phyloP scores from a whole-genome alignment of 1,140 invertebrate species.

The Diachasma alloeum region DNA sequence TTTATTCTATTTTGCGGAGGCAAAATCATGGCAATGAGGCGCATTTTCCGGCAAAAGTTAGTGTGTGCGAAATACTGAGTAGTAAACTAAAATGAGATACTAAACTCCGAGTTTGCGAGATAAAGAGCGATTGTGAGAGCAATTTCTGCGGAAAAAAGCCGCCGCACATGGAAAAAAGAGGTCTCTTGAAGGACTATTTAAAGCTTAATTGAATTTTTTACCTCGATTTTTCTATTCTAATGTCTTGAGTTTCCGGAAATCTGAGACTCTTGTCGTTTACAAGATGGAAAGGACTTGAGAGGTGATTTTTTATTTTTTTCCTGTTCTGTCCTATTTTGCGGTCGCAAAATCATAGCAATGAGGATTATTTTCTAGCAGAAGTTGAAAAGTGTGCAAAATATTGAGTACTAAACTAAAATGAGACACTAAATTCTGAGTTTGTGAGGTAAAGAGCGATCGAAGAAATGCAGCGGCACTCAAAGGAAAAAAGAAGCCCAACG shows the following conservation, averaged over 20 bases:
- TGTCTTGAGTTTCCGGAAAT: too few species aligned
- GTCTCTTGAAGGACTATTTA: background rate
- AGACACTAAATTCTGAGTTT: background rate
- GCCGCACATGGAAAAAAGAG: background rate
- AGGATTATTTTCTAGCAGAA: background rate
- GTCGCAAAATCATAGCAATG: background rate
- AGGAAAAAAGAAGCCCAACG: background rate
- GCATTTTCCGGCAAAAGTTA: background rate
- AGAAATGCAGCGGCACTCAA: background rate
- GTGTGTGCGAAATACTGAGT: background rate
- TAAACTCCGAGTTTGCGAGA: background rate
- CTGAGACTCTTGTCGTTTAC: too few species aligned
- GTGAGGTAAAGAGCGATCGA: background rate
- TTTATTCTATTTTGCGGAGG: too few species aligned
- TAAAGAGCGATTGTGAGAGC: background rate
- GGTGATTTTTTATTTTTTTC: too few species aligned
- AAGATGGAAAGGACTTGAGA: too few species aligned
- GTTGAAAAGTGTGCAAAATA: background rate
- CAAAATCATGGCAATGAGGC: background rate
- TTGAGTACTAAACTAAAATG: background rate
- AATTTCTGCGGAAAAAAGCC: background rate
- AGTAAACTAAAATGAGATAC: background rate
- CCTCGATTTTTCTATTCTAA: background rate
- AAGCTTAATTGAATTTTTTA: background rate
- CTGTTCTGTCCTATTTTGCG: too few species aligned